These are phyloP conservation scores for Trichogramma pretiosum DNA, from an alignment of 1,140 invertebrate species.

Conservation along the genomic window DNA sequence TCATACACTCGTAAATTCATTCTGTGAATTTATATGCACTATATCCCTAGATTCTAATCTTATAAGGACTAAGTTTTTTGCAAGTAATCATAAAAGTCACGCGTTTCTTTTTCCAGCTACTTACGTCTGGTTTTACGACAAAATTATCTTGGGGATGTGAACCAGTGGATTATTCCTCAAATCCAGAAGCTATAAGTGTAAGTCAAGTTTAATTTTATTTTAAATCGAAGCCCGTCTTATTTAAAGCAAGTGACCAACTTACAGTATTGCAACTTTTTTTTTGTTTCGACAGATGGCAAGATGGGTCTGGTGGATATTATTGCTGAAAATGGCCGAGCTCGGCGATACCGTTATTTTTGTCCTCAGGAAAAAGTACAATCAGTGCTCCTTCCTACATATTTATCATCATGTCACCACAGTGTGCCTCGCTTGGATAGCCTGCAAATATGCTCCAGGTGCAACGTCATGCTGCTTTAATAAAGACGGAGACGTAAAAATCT, in stretches of 20 bases:
- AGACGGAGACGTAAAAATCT: not conserved
- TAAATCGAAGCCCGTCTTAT: not conserved
- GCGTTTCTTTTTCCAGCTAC: conserved; percentile 24
- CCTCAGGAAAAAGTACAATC: conserved; percentile 61
- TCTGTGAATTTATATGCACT: not conserved
- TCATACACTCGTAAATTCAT: no score
- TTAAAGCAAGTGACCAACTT: no score
- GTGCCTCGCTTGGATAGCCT: conserved; percentile 59
- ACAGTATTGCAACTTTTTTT: not conserved
- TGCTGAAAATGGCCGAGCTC: conserved; percentile 44
- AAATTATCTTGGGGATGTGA: conserved; percentile 38
- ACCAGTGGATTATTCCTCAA: conserved; percentile 31
- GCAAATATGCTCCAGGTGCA: conserved; percentile 56
- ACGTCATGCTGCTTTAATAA: conserved; percentile 13
- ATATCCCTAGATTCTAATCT: not conserved
- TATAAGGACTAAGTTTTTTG: not conserved
- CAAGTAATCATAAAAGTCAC: not conserved
- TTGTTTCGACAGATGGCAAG: conserved; percentile 28
- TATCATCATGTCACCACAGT: conserved; percentile 64
- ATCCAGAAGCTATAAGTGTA: conserved; percentile 34
- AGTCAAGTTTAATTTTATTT: conserved; percentile 19
- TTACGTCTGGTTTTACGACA: conserved; percentile 36
- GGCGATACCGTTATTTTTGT: conserved; percentile 57
- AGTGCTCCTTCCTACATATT: conserved; percentile 63
- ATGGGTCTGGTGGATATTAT: conserved; percentile 44